phyloP scores from a whole-genome alignment of 1,140 invertebrate genomes.

The Caerostris darwini region DNA sequence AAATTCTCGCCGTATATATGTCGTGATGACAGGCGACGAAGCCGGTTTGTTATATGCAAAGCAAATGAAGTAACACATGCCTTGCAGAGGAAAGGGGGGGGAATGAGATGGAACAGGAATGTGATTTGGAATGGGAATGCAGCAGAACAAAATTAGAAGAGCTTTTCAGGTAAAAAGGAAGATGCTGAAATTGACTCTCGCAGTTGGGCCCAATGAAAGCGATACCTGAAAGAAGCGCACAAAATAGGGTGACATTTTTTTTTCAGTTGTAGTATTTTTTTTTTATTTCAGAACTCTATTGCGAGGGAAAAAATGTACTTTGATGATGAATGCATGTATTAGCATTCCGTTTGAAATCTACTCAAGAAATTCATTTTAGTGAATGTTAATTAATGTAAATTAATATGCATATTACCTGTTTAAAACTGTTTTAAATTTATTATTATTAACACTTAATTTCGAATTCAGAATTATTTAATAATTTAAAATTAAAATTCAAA shows the following conservation, averaged over 20 bases:
- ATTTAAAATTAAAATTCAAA: too few relatives aligned
- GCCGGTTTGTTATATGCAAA: conserved; percentile 55
- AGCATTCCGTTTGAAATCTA: too few relatives aligned
- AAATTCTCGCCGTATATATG: neutral
- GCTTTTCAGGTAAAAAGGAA: neutral
- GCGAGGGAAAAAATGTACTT: too few relatives aligned
- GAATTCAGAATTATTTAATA: too few relatives aligned
- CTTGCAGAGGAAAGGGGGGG: neutral
- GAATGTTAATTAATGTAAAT: too few relatives aligned
- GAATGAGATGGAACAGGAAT: conserved; percentile 11
- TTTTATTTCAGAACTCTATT: too few relatives aligned
- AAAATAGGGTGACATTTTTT: neutral
- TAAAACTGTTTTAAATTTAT: too few relatives aligned
- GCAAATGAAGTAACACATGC: conserved; percentile 59
- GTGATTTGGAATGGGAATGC: conserved; percentile 26
- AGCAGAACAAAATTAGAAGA: neutral
- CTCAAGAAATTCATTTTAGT: too few relatives aligned
- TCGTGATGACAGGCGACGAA: conserved; percentile 43
- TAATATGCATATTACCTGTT: too few relatives aligned
- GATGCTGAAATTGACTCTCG: neutral
- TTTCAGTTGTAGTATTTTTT: too few relatives aligned
- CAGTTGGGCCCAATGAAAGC: neutral
- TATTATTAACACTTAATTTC: too few relatives aligned
- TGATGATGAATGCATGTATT: too few relatives aligned
- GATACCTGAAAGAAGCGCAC: neutral